Percentiles rank a stretch among this genome's conserved stretches.
Conservation (phyloP, 2,113 vertebrate species). For the Leptobrachium leishanense region DNA sequence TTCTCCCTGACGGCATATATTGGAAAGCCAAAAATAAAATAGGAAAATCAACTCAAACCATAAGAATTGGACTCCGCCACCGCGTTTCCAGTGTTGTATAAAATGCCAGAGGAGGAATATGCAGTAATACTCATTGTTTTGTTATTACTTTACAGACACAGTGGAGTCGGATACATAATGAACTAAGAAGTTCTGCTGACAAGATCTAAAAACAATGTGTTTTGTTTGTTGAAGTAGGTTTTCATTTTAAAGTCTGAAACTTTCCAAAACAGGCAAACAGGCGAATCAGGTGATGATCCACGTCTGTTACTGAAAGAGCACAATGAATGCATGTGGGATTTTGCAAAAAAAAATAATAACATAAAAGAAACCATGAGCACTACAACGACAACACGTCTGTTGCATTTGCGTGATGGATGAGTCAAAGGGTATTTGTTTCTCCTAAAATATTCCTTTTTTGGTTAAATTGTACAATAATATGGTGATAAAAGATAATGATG, state of each 20-base stretch:
- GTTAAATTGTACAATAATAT: too few relatives aligned
- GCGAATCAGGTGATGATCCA: not conserved
- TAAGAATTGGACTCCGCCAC: not conserved
- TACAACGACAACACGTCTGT: too few relatives aligned
- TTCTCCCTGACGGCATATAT: not conserved
- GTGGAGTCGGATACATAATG: conserved; percentile 30
- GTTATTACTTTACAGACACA: conserved; percentile 37
- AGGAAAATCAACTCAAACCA: too few relatives aligned
- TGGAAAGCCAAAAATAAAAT: conserved; percentile 4
- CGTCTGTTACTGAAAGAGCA: not conserved
- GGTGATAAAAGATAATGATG: too few relatives aligned
- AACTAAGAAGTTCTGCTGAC: conserved; percentile 24
- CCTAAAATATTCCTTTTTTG: too few relatives aligned
- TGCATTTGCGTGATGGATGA: too few relatives aligned
- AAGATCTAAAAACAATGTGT: conserved; percentile 28
- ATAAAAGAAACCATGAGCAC: too few relatives aligned
- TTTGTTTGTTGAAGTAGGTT: not conserved
- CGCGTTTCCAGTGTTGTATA: conserved; percentile 7
- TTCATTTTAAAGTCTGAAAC: not conserved
- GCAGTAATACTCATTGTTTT: conserved; percentile 33
- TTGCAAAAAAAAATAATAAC: too few relatives aligned
- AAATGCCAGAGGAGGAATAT: conserved; percentile 30
- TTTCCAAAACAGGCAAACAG: not conserved
- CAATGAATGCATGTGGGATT: not conserved
- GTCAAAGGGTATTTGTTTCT: too few relatives aligned